phyloP scores from a whole-genome alignment of 2,797 vertebrate species.

The Cossypha dichroa region DNA sequence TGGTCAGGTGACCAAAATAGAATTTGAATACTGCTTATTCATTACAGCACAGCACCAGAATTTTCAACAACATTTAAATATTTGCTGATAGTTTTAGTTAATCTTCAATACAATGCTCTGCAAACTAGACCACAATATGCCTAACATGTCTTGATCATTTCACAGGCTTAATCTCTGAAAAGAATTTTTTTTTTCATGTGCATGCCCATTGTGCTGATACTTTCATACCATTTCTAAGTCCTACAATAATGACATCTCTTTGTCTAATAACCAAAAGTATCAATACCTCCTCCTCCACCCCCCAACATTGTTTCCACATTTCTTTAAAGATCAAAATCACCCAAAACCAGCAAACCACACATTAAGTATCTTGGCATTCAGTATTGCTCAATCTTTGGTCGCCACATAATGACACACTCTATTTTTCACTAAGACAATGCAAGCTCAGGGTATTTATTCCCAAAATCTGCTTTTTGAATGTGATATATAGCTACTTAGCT shows the following conservation, averaged over 20 bases:
- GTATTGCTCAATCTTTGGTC: background rate
- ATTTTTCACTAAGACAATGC: background rate
- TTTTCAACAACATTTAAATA: background rate
- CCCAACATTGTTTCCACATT: background rate
- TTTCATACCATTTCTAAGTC: background rate
- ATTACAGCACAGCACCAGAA: background rate
- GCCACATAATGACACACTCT: background rate
- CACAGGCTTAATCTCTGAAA: background rate
- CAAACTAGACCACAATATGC: background rate
- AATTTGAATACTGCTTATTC: background rate
- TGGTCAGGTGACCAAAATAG: background rate
- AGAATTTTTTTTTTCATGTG: background rate
- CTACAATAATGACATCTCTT: background rate
- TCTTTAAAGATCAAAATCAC: background rate
- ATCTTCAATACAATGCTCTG: background rate
- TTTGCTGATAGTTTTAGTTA: background rate
- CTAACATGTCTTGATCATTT: background rate
- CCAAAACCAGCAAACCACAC: background rate
- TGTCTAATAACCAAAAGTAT: background rate
- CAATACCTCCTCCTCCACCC: fast-evolving
- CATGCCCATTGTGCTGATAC: background rate
- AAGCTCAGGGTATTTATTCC: background rate
- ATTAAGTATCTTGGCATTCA: background rate
- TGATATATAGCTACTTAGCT: background rate
- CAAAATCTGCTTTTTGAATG: background rate